Percentiles rank a stretch among this genome's conserved stretches.
phyloP scores from a whole-genome alignment of 1,140 invertebrate genomes.

The Bombus confusus region DNA sequence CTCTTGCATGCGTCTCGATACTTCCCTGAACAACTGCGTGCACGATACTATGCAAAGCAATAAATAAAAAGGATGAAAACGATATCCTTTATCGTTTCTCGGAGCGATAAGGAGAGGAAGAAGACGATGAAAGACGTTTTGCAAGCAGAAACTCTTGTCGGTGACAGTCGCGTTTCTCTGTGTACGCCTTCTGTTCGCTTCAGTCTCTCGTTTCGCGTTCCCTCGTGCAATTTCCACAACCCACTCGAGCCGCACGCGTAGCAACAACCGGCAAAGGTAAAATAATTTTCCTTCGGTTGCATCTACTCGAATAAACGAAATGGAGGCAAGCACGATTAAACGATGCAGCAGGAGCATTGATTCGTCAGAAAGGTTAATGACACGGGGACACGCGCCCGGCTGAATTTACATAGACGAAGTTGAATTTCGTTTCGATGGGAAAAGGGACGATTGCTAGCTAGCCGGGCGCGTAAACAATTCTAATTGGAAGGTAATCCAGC shows the following conservation, averaged over 20 bases:
- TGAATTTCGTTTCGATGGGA: slow-evolving; percentile 67
- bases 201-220: not conserved
- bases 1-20: too few relatives aligned
- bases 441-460: slow-evolving; percentile 10
- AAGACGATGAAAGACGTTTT: not conserved
- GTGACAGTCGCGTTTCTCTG: not conserved
- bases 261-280: not conserved
- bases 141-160: not conserved
- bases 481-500: slow-evolving; percentile 66
- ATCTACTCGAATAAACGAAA: not conserved
- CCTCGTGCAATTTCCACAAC: not conserved
- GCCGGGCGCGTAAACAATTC: slow-evolving; percentile 65
- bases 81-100: not conserved
- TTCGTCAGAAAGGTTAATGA: slow-evolving; percentile 38
- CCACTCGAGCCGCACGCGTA: not conserved
- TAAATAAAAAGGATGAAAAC: too few relatives aligned
- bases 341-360: slow-evolving; percentile 5
- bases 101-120: not conserved
- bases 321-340: not conserved
- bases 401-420: slow-evolving; percentile 49
- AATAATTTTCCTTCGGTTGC: not conserved
- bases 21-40: too few relatives aligned
- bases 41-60: too few relatives aligned
- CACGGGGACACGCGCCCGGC: slow-evolving; percentile 30
- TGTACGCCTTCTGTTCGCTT: not conserved